phyloP scores from a whole-genome alignment of 37 sponge, comb jelly and placozoan species.

The Aplysina aerophoba region DNA sequence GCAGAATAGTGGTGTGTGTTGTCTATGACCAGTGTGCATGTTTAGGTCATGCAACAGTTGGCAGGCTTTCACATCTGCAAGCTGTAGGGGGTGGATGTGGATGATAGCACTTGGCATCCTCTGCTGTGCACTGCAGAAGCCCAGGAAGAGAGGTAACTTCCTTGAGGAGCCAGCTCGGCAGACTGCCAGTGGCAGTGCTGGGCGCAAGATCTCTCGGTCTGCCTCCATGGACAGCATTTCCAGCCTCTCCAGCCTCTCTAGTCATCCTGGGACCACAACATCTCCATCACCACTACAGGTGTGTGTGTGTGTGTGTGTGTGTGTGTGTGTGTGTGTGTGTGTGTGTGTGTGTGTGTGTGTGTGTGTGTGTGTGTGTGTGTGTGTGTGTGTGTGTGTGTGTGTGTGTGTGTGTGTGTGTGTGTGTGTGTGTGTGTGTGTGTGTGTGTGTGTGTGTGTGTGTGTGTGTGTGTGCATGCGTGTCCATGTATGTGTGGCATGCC shows the following conservation, averaged over 20 bases:
- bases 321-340: background rate
- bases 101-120: no score
- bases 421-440: no score
- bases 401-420: background rate
- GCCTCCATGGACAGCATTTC: constrained; percentile 32
- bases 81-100: no score
- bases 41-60: no score
- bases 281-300: constrained; percentile 16
- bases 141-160: background rate
- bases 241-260: constrained; percentile 6
- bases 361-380: constrained; percentile 13
- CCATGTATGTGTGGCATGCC: no score
- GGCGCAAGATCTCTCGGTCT: constrained; percentile 14
- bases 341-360: background rate
- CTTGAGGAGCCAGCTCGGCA: constrained; percentile 15
- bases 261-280: constrained; percentile 14
- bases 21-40: no score
- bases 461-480: no score
- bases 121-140: background rate
- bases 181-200: background rate
- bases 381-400: constrained; percentile 8
- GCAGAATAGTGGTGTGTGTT: no score
- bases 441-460: no score
- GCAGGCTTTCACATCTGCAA: no score
- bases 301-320: constrained; percentile 5